Base-by-base conservation (phyloP, 2,797 vertebrate species). In the Tenualosa thibaudeaui region DNA sequence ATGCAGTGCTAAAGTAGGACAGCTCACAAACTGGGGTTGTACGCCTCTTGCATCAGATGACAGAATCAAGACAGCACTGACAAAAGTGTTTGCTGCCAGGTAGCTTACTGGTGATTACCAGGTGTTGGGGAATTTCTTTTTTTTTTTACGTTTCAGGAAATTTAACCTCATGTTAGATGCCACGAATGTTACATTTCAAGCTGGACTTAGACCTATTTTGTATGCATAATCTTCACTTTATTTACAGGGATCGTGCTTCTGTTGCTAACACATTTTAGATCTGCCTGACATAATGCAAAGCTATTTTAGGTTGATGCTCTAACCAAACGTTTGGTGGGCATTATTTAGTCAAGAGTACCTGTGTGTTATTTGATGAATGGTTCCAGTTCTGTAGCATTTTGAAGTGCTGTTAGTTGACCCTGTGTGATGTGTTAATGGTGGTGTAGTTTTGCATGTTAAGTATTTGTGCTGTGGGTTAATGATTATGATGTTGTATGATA, bases 381-480 rank as follows among this genome's bases (percentile, higher is more conserved):
- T 12, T 19, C 15, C 19, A 78, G 71, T 46, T 78, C 17, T 46
- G 40, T 78, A 46, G 40, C 40, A 43, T 46, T 78, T 43, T 46
- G 40, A 40, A 46, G 71, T 78, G 71, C 5, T 78, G 71, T 78
- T 78, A 78, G 71, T 78, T 43, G 71, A 78, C 40, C 71, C 40
- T 78, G 37, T 78, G 17, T 78, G 71, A 40, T 78, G 51, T 85
- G 81, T 56, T 82, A 51, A 84, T 84, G 78, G 75, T 82, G 83
- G 75, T 83, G 68, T 84, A 88, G 88, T 83, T 46, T 83, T 88
- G 89, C 89, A 90, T 90, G 89, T 86, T 84, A 22, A 78, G 40
- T 78, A 78, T 78, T 81, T 86, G 85, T 90, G 88, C 87, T 83
- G 86, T 87, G 85, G 75, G 51, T 81, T 78, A 83, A 81, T 87